Evolutionary conservation across 2,797 vertebrate species (phyloP), one percentile per base, ranked within the genome.

Genomic region (Meriones psammophilus): DNA sequence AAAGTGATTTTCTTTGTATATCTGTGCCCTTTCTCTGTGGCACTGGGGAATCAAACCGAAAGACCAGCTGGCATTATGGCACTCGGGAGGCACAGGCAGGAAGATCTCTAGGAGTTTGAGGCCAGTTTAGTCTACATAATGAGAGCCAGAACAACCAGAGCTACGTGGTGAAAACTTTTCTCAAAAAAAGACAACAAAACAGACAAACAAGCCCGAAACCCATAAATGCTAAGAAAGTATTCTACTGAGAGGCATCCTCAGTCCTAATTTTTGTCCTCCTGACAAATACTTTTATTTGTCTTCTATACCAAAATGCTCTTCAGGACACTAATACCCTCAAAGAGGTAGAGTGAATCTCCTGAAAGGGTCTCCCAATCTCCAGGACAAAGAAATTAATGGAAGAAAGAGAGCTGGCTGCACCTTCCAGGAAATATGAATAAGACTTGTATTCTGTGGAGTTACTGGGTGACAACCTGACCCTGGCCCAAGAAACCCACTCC

Each of bases 371-470:
- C 42, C 14, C 17, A 8, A 62, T 24, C 26, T 77, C 66, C 66
- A 89, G 54, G 85, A 28, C 64, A 22, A 26, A 92, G 36, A 95
- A 83, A 94, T 79, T 50, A 89, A 50, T 89, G 22, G 58, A 50
- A 91, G 3, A 7, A 10, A 42, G 62, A 78, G 83, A 68, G 54
- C 20, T 64, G n/a, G 39, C 28, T 74, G 3, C 12, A 36, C 26
- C 91, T 88, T 56, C 46, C 56, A 71, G 62, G 88, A 46, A 66
- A 33, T 81, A 42, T 58, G 88, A 89, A 83, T n/a, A 9, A 92
- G 83, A 77, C 18, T 69, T 46, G 6, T 58, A 54, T n/a, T 88
- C 1, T 17, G 1, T 26, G 10, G 8, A n/a, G 4, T 69, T 56
- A 33, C 10, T 33, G 39, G 26, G 28, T 54, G 9, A 62, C 56